Conservation (phyloP, 1,140 invertebrate genomes). For the Drosophila sp. region DNA sequence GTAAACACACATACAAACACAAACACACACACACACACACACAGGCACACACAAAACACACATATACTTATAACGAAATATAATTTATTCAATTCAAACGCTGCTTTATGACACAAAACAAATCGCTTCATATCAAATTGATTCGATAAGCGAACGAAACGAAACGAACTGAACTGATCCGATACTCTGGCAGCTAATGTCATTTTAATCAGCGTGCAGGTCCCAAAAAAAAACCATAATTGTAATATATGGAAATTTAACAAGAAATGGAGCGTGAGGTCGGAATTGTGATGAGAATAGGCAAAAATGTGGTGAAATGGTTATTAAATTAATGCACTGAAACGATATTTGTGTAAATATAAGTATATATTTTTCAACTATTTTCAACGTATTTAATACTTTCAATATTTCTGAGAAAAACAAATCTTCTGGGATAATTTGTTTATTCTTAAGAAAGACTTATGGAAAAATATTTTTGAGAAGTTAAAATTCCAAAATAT, state of each 20-base stretch:
- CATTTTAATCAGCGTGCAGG: constrained; percentile 51
- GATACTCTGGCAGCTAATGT: constrained; percentile 46
- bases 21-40: background rate
- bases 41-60: background rate
- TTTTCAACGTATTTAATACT: no score
- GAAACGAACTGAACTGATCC: constrained; percentile 7
- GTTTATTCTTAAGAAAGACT: no score
- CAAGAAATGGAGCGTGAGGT: constrained; percentile 8
- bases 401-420: no score
- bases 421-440: no score
- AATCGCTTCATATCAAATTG: constrained; percentile 42
- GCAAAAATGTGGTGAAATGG: no score
- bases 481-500: no score
- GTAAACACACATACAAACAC: background rate
- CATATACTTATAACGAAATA: background rate
- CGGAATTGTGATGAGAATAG: background rate
- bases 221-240: constrained; percentile 40
- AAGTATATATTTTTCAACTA: no score
- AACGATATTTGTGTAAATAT: no score
- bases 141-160: constrained; percentile 18
- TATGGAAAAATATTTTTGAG: no score
- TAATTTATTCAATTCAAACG: constrained; percentile 54
- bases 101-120: constrained; percentile 41
- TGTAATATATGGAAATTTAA: constrained; percentile 59
- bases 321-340: no score